These are phyloP conservation scores for Eurosta solidaginis DNA, from an alignment of 1,140 invertebrate species.

Conservation along the genomic window DNA sequence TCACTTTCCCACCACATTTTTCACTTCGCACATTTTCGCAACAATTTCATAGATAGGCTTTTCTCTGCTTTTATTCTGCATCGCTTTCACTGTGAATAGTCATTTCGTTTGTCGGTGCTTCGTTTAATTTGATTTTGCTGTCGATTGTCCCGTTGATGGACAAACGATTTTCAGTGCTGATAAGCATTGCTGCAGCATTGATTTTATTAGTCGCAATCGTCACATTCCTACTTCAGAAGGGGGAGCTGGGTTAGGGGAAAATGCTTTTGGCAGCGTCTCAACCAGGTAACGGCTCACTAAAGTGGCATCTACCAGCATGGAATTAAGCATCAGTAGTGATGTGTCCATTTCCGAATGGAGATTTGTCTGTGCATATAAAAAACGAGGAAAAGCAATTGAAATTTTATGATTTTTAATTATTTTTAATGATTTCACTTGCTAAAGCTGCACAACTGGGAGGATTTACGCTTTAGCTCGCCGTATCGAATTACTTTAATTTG, in stretches of 20 bases:
- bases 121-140: background rate
- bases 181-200: background rate
- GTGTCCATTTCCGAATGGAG: background rate
- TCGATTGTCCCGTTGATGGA: background rate
- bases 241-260: too few species aligned
- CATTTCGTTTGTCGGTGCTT: background rate
- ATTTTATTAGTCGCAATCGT: background rate
- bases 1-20: background rate
- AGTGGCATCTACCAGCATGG: background rate
- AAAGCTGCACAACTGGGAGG: too few species aligned
- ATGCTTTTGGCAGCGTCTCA: too few species aligned
- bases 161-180: background rate
- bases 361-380: constrained; percentile 43
- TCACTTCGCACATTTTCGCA: background rate
- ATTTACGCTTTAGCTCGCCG: too few species aligned
- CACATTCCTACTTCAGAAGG: background rate
- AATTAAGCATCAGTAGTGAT: background rate
- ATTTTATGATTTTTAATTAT: constrained; percentile 59
- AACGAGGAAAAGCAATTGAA: constrained; percentile 41
- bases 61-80: background rate
- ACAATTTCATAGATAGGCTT: background rate
- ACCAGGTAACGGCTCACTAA: background rate
- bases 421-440: constrained; percentile 58
- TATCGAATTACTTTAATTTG: too few species aligned
- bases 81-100: too few species aligned